Conservation (phyloP, 2,888 invertebrate species). For the Odontocerum albicorne region DNA sequence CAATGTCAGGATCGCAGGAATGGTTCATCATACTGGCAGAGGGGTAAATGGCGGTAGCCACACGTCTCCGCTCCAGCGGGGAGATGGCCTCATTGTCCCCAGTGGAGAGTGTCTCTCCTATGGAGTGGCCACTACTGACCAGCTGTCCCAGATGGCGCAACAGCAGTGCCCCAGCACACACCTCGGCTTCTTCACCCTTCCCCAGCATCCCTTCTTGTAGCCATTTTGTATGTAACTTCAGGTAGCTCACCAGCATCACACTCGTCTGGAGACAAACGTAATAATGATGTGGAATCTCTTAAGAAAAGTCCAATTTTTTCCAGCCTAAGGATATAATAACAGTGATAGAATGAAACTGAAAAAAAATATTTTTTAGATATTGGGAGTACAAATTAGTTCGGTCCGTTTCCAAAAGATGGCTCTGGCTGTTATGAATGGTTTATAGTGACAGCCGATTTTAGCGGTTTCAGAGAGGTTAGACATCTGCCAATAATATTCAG, state of each 20-base stretch:
- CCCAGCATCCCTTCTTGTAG: slow-evolving; percentile 50
- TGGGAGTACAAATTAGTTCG: too few species aligned
- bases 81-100: neutral
- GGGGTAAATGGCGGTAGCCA: slow-evolving; percentile 83
- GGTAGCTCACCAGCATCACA: slow-evolving; percentile 64
- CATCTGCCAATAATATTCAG: too few species aligned
- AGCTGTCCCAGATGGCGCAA: slow-evolving; percentile 80
- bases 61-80: slow-evolving; percentile 44
- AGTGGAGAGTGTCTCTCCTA: neutral
- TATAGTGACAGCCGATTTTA: too few species aligned
- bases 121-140: slow-evolving; percentile 63
- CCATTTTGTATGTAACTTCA: slow-evolving; percentile 66
- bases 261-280: slow-evolving; percentile 67
- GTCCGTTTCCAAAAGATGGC: too few species aligned
- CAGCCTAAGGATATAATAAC: too few species aligned
- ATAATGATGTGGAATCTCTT: too few species aligned
- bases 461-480: too few species aligned
- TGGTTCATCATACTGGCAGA: slow-evolving; percentile 92
- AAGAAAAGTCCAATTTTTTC: too few species aligned
- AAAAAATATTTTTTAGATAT: too few species aligned
- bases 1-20: slow-evolving; percentile 83
- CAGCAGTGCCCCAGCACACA: slow-evolving; percentile 66
- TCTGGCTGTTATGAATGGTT: too few species aligned
- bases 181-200: slow-evolving; percentile 45
- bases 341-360: too few species aligned